These are phyloP conservation scores for Nomada lathburiana DNA, from an alignment of 2,888 invertebrate genomes.

Conservation along the genomic window DNA sequence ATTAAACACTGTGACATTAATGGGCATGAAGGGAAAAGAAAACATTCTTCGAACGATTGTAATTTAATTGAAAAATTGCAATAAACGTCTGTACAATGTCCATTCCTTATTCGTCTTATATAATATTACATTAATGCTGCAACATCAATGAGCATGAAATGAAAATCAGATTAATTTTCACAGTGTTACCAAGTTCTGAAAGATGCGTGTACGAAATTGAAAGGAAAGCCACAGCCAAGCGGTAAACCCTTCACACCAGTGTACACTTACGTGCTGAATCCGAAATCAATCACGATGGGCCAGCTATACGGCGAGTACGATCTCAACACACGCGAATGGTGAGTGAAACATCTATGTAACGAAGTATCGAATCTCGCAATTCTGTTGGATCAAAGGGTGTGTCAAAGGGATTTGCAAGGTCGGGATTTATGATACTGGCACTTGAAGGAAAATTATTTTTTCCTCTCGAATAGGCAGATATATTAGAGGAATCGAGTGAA, in stretches of 20 bases:
- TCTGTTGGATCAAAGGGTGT: background rate
- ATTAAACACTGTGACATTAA: no score
- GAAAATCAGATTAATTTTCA: background rate
- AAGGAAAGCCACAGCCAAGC: conserved; percentile 89
- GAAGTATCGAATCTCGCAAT: background rate
- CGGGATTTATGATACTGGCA: background rate
- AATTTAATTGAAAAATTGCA: no score
- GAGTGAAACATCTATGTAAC: conserved; percentile 64
- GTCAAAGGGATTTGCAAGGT: background rate
- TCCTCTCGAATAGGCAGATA: no score
- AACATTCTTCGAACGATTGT: no score
- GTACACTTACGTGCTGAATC: conserved; percentile 89
- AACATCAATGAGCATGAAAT: no score
- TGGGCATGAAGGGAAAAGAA: no score
- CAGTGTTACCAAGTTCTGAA: conserved; percentile 89
- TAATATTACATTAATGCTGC: no score
- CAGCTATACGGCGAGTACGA: conserved; percentile 94
- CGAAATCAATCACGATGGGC: conserved; percentile 93
- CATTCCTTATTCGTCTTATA: no score
- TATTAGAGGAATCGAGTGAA: no score
- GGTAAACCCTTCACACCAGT: conserved; percentile 89
- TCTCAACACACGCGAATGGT: conserved; percentile 92
- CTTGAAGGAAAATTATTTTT: background rate
- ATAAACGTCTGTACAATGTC: no score
- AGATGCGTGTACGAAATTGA: conserved; percentile 88